A percentile compares a stretch with the other conserved stretches of the same genome.
Conservation (phyloP, 1,140 invertebrate genomes). For the Antheraea pernyi region DNA sequence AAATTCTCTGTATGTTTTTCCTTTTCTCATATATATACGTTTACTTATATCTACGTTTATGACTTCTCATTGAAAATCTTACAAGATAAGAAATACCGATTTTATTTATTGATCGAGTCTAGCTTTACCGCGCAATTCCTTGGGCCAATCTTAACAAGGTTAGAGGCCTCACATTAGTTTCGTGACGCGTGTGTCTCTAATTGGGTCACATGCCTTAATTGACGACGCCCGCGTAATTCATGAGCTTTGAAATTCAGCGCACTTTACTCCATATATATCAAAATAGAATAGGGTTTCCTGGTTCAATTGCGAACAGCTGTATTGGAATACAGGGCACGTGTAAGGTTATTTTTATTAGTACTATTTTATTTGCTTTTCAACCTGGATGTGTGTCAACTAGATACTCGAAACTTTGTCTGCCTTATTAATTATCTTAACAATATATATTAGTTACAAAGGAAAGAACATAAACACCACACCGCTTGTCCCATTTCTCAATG, state of each 20-base stretch:
- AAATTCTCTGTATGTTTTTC: too few species aligned
- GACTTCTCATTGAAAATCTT: background rate
- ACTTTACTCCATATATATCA: slow-evolving; percentile 16
- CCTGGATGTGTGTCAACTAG: background rate
- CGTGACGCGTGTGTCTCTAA: slow-evolving; percentile 52
- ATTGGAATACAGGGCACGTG: background rate
- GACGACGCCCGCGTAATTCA: slow-evolving; percentile 48
- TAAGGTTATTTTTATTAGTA: background rate
- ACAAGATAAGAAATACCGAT: background rate
- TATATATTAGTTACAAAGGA: too few species aligned
- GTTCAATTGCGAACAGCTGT: background rate
- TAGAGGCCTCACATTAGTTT: slow-evolving; percentile 56
- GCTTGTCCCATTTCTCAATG: too few species aligned
- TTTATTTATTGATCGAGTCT: slow-evolving; percentile 15
- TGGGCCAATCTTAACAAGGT: slow-evolving; percentile 51
- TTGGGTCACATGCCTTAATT: slow-evolving; percentile 69
- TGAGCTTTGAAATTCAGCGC: slow-evolving; percentile 11
- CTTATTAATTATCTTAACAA: too few species aligned
- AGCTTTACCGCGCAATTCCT: background rate
- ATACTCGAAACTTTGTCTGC: too few species aligned
- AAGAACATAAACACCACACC: too few species aligned
- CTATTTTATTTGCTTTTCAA: background rate
- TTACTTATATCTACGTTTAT: too few species aligned
- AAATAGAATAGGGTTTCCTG: background rate
- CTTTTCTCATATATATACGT: too few species aligned